Base-by-base conservation (phyloP, 1,140 invertebrate species). In the Dendrolimus punctatus region DNA sequence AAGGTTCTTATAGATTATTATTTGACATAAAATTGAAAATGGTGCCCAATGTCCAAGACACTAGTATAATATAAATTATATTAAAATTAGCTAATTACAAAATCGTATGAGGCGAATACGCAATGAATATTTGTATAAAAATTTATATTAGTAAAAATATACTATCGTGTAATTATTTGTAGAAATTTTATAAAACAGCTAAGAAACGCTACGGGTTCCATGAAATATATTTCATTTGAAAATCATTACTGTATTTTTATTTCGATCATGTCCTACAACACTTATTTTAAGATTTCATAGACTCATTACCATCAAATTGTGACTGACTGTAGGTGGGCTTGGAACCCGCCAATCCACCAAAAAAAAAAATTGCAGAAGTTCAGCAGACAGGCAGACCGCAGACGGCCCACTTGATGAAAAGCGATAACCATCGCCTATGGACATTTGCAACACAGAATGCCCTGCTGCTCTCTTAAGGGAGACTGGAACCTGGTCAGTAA, bases 141-240 rank as follows among this genome's bases (percentile, higher is more conserved):
- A 51, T 74, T 74, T 68, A 62, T 75, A 76, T 73, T 76, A 71
- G 65, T 64, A 63, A 74, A 39, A 80, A 39, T 49, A 49, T 40
- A 51, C 44, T 36, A 39, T 23, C n/a, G n/a, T 50, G 7, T 49
- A 9, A 49, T 49, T 50, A 50, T 75, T 83, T 83, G 73, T 83
- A 77, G 77, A 80, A 74, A 80, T 80, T 85, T 81, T 83, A 76
- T 80, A 83, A 76, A 77, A 75, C 77, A 80, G 73, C 77, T 81
- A 84, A 81, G 78, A 86, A 85, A 84, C 83, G 83, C 83, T 86
- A 86, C 83, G 83, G 83, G 83, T 86, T 84, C 79, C 71, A 76
- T 73, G 68, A 85, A 86, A 86, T 84, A 86, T 84, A 86, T 76
- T 76, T 77, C 76, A 80, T 75, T 71, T 80, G 59, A 83, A 82